Evolutionary conservation across 2,888 invertebrate genomes (phyloP).

Genomic region (Fabriciana adippe): DNA sequence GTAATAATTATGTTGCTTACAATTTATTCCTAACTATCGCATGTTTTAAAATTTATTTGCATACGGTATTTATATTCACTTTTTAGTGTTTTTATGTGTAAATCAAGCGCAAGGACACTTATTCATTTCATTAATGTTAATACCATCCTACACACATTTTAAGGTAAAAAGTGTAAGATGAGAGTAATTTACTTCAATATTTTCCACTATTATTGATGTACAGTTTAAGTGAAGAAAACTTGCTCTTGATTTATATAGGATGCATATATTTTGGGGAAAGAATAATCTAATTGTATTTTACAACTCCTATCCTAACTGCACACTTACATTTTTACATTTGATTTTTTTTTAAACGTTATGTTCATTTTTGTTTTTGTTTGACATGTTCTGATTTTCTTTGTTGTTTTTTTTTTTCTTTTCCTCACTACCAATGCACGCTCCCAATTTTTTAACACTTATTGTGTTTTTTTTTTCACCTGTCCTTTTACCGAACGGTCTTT

Average conservation of each 20-base stretch:
- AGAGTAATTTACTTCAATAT: neutral
- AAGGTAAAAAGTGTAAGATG: constrained; percentile 6
- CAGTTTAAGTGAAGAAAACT: constrained; percentile 41
- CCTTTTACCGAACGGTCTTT: constrained; percentile 75
- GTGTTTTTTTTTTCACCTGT: constrained; percentile 66
- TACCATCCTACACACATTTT: neutral
- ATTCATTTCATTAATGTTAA: constrained; percentile 10
- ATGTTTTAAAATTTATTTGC: constrained; percentile 69
- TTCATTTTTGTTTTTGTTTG: constrained; percentile 62
- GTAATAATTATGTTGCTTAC: constrained; percentile 49
- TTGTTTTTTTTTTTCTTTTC: constrained; percentile 77
- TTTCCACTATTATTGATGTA: neutral
- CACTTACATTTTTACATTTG: constrained; percentile 57
- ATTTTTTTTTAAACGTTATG: constrained; percentile 60
- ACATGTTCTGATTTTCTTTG: constrained; percentile 80
- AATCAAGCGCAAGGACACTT: constrained; percentile 66
- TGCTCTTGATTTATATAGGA: constrained; percentile 64
- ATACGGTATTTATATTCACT: constrained; percentile 59
- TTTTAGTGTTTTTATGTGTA: constrained; percentile 58
- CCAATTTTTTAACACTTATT: constrained; percentile 70
- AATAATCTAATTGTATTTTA: constrained; percentile 75
- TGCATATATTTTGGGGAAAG: constrained; percentile 72
- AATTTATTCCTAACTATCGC: constrained; percentile 50
- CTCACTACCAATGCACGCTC: constrained; percentile 77
- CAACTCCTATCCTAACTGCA: constrained; percentile 77